Evolutionary conservation across 92 coral and sea anemone genomes (phyloP).

Genomic region (Epizoanthus rinbou): DNA sequence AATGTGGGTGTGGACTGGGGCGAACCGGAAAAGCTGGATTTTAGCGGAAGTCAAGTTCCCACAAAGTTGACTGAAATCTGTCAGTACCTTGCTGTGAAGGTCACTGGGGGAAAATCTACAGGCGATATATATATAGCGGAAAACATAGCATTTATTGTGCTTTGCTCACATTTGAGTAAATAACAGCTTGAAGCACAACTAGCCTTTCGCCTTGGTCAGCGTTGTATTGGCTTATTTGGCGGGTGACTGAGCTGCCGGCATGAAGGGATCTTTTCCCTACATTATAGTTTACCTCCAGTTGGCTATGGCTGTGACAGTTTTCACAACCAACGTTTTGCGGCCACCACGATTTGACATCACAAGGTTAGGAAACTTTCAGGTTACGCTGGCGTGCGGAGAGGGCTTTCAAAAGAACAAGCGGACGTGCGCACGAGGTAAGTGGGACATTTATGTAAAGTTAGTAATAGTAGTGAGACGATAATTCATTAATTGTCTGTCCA

Average conservation of each 20-base stretch:
- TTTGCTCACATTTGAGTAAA: constrained; percentile 3
- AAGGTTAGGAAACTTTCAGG: constrained; percentile 10
- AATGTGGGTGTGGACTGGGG: constrained; percentile 36
- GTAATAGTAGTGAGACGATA: too few relatives aligned
- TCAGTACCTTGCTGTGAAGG: constrained; percentile 40
- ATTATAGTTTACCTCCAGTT: neutral
- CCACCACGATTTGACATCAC: constrained; percentile 33
- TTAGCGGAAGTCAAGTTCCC: constrained; percentile 35
- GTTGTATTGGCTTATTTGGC: neutral
- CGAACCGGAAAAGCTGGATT: constrained; percentile 38
- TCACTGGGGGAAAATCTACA: constrained; percentile 1
- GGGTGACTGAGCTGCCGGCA: neutral
- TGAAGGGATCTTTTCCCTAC: neutral
- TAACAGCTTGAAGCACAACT: constrained; percentile 9
- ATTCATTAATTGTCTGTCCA: too few relatives aligned
- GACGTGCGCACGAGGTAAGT: constrained; percentile 33
- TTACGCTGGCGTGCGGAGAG: constrained; percentile 31
- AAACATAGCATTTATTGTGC: constrained; percentile 13
- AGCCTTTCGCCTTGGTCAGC: neutral
- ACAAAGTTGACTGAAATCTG: constrained; percentile 33
- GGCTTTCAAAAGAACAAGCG: constrained; percentile 31
- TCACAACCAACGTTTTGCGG: neutral
- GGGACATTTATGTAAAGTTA: neutral
- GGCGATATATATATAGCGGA: neutral
- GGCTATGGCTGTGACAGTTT: neutral